Evolutionary conservation across 2,888 invertebrate species (phyloP).

Genomic region (Saturnia japonica): DNA sequence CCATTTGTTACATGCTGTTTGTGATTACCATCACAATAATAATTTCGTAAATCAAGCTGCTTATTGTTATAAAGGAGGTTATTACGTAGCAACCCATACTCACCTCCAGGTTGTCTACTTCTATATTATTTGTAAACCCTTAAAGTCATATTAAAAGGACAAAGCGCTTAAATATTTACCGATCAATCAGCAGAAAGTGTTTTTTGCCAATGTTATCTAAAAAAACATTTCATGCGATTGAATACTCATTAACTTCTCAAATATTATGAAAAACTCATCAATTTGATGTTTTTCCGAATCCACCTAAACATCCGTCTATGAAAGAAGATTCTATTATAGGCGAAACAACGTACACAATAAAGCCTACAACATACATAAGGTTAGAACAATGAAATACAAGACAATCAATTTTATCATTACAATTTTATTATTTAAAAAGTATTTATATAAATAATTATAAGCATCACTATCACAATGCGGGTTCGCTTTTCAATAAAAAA

Average conservation of each 20-base stretch:
- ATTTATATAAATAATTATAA: constrained; percentile 71
- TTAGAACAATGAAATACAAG: constrained; percentile 71
- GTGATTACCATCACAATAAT: constrained; percentile 27
- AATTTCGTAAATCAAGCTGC: constrained; percentile 11
- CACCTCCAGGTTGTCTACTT: neutral
- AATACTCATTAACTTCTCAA: neutral
- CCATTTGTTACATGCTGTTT: constrained; percentile 51
- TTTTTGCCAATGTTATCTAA: too few species aligned
- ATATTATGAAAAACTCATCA: neutral
- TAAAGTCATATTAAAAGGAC: neutral
- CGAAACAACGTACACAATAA: constrained; percentile 14
- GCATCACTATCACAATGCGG: constrained; percentile 77
- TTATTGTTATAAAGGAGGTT: neutral
- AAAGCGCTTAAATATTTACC: neutral
- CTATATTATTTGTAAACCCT: neutral
- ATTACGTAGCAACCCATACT: neutral
- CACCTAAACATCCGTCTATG: neutral
- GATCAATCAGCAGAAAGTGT: neutral
- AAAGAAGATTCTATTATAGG: neutral
- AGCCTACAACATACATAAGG: constrained; percentile 36
- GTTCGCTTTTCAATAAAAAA: constrained; percentile 49
- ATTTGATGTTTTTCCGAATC: neutral
- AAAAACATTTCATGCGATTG: neutral
- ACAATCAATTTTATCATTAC: constrained; percentile 63
- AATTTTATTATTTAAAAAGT: constrained; percentile 74